These are phyloP conservation scores for Asteroscopus sphinx DNA, from an alignment of 2,888 invertebrate genomes.

Conservation along the genomic window DNA sequence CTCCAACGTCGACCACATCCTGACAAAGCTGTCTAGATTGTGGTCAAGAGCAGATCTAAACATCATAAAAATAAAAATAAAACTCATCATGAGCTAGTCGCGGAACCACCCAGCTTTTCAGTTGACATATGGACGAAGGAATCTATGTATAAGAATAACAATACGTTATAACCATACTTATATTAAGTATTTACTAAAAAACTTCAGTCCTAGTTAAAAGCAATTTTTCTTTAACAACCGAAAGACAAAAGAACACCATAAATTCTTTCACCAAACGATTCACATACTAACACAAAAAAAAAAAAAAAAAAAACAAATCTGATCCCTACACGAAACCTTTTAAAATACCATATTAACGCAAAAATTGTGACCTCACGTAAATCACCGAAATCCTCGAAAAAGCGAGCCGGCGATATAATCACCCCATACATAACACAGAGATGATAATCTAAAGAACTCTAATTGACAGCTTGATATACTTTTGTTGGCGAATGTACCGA, in stretches of 20 bases:
- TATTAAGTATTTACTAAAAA: too few relatives aligned
- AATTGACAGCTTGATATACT: constrained; percentile 81
- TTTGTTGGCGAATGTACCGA: constrained; percentile 62
- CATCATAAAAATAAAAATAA: too few relatives aligned
- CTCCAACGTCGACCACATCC: too few relatives aligned
- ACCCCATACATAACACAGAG: constrained; percentile 67
- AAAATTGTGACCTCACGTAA: constrained; percentile 63
- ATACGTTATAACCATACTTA: too few relatives aligned
- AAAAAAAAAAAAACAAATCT: constrained; percentile 21
- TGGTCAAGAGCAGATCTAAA: too few relatives aligned
- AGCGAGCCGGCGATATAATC: constrained; percentile 62
- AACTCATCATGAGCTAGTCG: too few relatives aligned
- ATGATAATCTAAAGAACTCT: constrained; percentile 75
- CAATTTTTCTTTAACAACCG: too few relatives aligned
- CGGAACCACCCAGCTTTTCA: too few relatives aligned
- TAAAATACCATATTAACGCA: constrained; percentile 55
- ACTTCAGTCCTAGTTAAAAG: too few relatives aligned
- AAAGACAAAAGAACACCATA: constrained; percentile 1
- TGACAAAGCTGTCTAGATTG: too few relatives aligned
- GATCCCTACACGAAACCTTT: constrained; percentile 27
- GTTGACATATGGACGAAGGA: too few relatives aligned
- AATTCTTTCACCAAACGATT: background rate
- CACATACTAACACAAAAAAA: constrained; percentile 27
- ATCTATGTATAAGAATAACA: too few relatives aligned
- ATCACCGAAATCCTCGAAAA: constrained; percentile 63